These are phyloP conservation scores for Thamnophis sirtalis DNA, from an alignment of 2,113 vertebrate genomes.

Conservation along the genomic window DNA sequence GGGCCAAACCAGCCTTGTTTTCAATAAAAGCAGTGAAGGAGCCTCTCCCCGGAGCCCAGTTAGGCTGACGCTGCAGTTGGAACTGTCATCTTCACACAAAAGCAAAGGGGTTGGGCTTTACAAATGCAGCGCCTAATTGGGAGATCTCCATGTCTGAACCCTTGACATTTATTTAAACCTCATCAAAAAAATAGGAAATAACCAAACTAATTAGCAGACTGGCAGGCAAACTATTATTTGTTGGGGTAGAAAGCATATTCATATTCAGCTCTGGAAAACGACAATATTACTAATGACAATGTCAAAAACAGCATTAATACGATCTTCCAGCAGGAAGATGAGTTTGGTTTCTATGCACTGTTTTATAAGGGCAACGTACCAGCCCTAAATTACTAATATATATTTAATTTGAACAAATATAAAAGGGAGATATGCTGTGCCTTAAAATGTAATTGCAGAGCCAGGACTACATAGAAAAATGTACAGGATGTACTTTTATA, in stretches of 20 bases:
- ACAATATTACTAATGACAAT: conserved; percentile 6
- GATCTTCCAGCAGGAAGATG: neutral
- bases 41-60: conserved; percentile 76
- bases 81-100: conserved; percentile 74
- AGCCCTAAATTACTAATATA: neutral
- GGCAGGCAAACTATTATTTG: conserved; percentile 54
- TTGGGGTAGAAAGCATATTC: conserved; percentile 43
- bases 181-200: conserved; percentile 75
- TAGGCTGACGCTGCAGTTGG: conserved; percentile 69
- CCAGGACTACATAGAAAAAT: neutral
- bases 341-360: conserved; percentile 5
- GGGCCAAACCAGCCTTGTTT: conserved; percentile 64
- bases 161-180: conserved; percentile 77
- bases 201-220: conserved; percentile 70
- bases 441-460: conserved; percentile 1
- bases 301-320: neutral
- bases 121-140: conserved; percentile 75
- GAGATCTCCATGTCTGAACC: conserved; percentile 69
- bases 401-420: conserved; percentile 16
- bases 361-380: neutral
- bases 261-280: conserved; percentile 35
- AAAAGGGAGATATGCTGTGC: conserved; percentile 1
- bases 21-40: conserved; percentile 62
- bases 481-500: neutral
- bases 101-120: conserved; percentile 67